phyloP scores from a whole-genome alignment of 2,113 vertebrate genomes.

The Pteropus alecto region DNA sequence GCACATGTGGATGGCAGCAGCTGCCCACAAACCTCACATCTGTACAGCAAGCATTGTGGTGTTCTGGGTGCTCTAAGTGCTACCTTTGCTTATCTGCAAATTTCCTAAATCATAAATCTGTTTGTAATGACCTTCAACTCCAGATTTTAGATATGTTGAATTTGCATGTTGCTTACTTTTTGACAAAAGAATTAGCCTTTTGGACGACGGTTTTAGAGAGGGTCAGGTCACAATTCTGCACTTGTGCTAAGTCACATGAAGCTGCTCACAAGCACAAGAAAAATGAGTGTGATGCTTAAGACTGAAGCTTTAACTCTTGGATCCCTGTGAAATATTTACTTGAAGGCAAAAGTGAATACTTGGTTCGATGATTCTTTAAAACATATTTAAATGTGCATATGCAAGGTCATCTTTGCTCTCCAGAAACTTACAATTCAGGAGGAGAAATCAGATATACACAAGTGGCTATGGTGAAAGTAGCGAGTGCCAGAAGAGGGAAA shows the following conservation, averaged over 20 bases:
- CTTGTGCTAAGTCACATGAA: background rate
- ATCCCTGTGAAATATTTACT: background rate
- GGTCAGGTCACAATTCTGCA: background rate
- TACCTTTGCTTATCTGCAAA: background rate
- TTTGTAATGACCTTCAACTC: background rate
- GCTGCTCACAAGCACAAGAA: background rate
- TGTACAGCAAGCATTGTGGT: background rate
- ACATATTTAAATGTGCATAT: fast-evolving
- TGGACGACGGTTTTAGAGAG: background rate
- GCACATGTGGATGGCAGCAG: conserved; percentile 35
- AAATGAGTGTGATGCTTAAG: background rate
- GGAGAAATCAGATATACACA: background rate
- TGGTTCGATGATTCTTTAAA: background rate
- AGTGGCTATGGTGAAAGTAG: background rate
- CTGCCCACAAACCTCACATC: conserved; percentile 46
- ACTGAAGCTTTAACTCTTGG: background rate
- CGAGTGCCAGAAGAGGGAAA: background rate
- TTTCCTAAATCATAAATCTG: background rate
- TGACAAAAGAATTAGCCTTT: conserved; percentile 27
- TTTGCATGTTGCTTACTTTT: background rate
- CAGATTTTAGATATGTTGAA: background rate
- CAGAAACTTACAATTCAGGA: background rate
- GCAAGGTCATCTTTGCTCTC: background rate
- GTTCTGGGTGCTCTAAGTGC: background rate
- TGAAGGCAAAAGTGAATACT: background rate